Percentiles rank a stretch among this genome's conserved stretches.
phyloP scores from a whole-genome alignment of 1,140 invertebrate genomes.

The Subanguina moxae region DNA sequence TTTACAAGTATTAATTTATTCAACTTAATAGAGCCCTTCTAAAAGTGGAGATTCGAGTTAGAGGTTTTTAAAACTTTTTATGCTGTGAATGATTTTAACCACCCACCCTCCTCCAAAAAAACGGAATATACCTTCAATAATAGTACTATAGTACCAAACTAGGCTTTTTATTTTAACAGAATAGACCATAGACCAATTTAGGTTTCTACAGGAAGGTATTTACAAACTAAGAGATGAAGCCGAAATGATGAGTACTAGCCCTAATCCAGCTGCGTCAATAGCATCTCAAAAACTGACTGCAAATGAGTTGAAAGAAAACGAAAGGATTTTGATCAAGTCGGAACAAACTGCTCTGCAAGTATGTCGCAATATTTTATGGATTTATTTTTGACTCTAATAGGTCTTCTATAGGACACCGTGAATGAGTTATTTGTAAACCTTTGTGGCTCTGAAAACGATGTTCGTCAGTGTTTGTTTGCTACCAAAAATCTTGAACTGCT shows the following conservation, averaged over 20 bases:
- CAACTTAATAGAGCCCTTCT: no score
- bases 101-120: no score
- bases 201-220: conserved; percentile 33
- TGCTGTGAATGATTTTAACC: no score
- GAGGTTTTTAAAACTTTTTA: no score
- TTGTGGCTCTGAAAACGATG: conserved; percentile 36
- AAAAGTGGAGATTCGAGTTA: no score
- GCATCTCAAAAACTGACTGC: background rate
- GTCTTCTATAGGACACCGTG: conserved; percentile 32
- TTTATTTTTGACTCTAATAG: no score
- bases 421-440: conserved; percentile 44
- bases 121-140: no score
- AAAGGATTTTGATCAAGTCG: conserved; percentile 25
- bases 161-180: no score
- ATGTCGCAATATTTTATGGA: no score
- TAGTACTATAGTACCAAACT: no score
- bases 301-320: conserved; percentile 22
- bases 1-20: no score
- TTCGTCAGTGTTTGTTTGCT: conserved; percentile 33
- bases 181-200: no score
- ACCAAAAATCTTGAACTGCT: conserved; percentile 29
- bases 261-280: background rate
- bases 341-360: conserved; percentile 26
- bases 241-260: background rate
- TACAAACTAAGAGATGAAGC: conserved; percentile 31